Percentiles rank a stretch among this genome's conserved stretches.
Conservation (phyloP, 2,113 vertebrate genomes). For the Crypturellus undulatus region DNA sequence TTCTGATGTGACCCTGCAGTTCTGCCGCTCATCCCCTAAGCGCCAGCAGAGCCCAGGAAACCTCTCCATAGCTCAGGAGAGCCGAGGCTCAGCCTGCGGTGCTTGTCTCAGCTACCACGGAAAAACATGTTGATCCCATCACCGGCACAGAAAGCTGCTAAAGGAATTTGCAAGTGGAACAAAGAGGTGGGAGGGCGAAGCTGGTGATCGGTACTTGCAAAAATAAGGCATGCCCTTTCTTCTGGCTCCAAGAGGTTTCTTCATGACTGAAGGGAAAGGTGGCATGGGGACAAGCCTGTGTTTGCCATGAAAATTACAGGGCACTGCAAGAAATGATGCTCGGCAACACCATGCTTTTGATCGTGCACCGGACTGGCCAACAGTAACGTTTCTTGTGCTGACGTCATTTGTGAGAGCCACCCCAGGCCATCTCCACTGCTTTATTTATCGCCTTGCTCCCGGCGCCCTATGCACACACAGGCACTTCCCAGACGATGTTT, state of each 20-base stretch:
- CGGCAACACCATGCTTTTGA: not conserved
- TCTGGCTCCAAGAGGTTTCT: not conserved
- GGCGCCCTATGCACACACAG: not conserved
- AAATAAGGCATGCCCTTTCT: not conserved
- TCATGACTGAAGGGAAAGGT: not conserved
- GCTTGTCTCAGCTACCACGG: not conserved
- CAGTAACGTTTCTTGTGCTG: not conserved
- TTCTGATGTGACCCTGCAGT: not conserved
- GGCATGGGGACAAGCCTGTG: not conserved
- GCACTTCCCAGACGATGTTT: not conserved
- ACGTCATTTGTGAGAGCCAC: not conserved
- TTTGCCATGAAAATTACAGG: constrained; percentile 49
- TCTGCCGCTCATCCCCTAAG: not conserved
- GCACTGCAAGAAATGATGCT: not conserved
- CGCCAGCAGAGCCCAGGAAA: not conserved
- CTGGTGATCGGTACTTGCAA: not conserved
- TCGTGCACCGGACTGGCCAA: not conserved
- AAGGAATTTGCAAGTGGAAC: not conserved
- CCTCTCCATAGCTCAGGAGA: not conserved
- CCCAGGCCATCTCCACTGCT: not conserved
- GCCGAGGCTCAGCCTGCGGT: not conserved
- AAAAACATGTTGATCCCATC: not conserved
- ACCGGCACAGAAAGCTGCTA: not conserved
- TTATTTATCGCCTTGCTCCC: not conserved
- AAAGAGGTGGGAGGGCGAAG: not conserved